Percentiles rank a stretch among this genome's conserved stretches.
These are phyloP conservation scores for Dipodomys stephensi DNA, from an alignment of 2,113 vertebrate genomes.

Conservation along the genomic window DNA sequence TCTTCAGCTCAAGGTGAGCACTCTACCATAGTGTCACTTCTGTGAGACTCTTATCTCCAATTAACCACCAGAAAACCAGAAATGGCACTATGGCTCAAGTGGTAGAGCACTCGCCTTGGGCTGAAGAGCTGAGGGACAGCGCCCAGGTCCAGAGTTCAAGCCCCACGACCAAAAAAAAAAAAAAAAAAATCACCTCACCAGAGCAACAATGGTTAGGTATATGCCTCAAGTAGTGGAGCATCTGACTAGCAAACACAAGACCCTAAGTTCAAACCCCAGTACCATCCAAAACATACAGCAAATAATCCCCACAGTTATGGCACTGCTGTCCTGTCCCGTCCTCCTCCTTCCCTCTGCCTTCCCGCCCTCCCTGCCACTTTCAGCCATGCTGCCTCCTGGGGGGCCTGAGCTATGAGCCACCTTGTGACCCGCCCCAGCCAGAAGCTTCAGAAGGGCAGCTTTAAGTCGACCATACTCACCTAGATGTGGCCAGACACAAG, in stretches of 20 bases:
- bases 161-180: neutral
- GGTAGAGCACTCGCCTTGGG: too few species aligned
- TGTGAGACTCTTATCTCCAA: too few species aligned
- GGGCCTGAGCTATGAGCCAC: neutral
- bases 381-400: neutral
- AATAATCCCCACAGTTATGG: neutral
- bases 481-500: neutral
- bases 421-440: neutral
- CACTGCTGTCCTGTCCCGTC: neutral
- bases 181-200: neutral
- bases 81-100: too few species aligned
- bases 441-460: neutral
- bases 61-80: too few species aligned
- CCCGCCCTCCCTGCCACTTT: too few species aligned
- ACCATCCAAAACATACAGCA: neutral
- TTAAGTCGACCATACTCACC: too few species aligned
- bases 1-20: too few species aligned
- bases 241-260: neutral
- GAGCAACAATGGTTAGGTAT: too few species aligned
- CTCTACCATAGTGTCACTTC: too few species aligned
- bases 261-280: neutral
- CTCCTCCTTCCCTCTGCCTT: too few species aligned
- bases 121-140: too few species aligned
- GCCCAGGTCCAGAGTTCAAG: too few species aligned
- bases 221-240: neutral